These are phyloP conservation scores for Cataglyphis livida DNA, from an alignment of 2,888 invertebrate species.

Conservation along the genomic window DNA sequence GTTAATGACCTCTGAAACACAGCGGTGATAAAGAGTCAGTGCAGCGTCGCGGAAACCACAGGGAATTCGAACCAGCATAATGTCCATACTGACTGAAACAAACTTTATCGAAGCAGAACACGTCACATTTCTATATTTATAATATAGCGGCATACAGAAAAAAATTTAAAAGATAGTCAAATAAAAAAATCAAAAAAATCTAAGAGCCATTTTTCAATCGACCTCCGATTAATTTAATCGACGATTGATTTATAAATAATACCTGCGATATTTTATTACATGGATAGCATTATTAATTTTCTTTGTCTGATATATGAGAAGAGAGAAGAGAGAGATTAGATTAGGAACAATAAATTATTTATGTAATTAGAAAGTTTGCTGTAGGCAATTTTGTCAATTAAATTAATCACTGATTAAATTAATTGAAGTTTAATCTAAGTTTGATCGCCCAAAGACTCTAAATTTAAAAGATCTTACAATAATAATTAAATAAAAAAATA, in stretches of 20 bases:
- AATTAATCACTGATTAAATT: not conserved
- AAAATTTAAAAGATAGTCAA: not conserved
- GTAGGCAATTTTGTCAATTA: not conserved
- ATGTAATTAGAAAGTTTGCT: not conserved
- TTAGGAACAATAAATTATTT: not conserved
- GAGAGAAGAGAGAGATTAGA: not conserved
- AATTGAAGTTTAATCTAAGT: not conserved
- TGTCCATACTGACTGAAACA: not conserved
- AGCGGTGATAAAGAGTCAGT: constrained; percentile 69
- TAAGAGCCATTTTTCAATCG: not conserved
- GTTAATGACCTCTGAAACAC: constrained; percentile 72
- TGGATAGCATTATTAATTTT: not conserved
- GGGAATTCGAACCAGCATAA: constrained; percentile 62
- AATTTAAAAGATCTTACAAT: not conserved
- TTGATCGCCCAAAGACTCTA: not conserved
- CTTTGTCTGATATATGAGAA: not conserved
- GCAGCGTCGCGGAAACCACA: constrained; percentile 69
- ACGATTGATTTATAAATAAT: not conserved
- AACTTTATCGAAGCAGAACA: constrained; percentile 1
- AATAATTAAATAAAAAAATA: not conserved
- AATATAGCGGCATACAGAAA: not conserved
- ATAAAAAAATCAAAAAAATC: not conserved
- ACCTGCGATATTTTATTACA: not conserved
- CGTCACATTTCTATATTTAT: constrained; percentile 1
- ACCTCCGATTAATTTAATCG: not conserved